Percentiles rank a stretch among this genome's conserved stretches.
These are phyloP conservation scores for Suricata suricatta DNA, from an alignment of 2,113 vertebrate species.

Conservation along the genomic window DNA sequence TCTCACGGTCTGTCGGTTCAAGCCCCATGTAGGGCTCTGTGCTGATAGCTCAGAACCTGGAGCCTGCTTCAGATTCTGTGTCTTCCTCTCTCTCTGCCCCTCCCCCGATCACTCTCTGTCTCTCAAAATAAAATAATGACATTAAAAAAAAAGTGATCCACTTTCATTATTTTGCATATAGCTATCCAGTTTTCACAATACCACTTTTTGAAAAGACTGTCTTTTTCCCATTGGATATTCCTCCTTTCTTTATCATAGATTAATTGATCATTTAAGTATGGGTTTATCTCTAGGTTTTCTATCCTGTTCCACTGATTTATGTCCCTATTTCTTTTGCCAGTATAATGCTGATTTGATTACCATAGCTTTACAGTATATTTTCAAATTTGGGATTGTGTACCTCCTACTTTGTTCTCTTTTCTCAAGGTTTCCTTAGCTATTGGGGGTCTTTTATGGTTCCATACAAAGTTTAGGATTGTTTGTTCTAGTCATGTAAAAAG, in stretches of 20 bases:
- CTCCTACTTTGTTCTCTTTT: neutral
- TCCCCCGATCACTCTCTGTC: too few relatives aligned
- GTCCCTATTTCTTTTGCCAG: neutral
- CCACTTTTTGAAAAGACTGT: neutral
- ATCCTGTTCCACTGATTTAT: neutral
- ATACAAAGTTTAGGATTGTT: neutral
- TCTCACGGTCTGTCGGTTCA: too few relatives aligned
- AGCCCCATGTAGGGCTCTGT: too few relatives aligned
- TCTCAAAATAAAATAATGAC: too few relatives aligned
- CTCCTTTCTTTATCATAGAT: neutral
- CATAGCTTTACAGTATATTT: neutral
- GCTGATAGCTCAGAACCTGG: too few relatives aligned
- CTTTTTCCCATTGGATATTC: neutral
- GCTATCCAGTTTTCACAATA: neutral
- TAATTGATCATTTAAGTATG: neutral
- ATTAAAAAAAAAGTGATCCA: neutral
- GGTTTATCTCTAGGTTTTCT: neutral
- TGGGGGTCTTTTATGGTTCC: neutral
- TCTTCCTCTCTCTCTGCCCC: too few relatives aligned
- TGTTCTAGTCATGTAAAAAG: neutral
- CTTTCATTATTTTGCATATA: neutral
- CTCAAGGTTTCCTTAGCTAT: neutral
- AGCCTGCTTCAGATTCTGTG: too few relatives aligned
- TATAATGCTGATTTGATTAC: neutral
- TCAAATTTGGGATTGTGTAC: neutral